Evolutionary conservation across 2,113 vertebrate genomes (phyloP).

Genomic region (Parotia lawesii): DNA sequence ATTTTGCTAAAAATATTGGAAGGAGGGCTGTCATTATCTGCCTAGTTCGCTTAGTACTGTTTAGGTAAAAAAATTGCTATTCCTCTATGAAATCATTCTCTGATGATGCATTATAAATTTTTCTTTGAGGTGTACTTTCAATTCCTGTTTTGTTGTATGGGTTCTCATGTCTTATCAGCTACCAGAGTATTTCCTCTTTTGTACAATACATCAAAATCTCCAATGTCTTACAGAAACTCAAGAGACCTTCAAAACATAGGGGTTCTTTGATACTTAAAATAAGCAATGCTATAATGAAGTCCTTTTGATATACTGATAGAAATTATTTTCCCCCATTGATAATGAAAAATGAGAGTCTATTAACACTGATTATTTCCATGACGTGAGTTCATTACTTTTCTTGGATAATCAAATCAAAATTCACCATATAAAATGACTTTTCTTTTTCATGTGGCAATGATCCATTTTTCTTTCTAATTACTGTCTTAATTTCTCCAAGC

Average conservation of each 20-base stretch:
- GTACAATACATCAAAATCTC: neutral
- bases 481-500: conserved; percentile 22
- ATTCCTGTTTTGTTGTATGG: neutral
- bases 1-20: neutral
- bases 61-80: neutral
- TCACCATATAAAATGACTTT: conserved; percentile 38
- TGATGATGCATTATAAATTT: neutral
- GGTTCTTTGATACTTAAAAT: neutral
- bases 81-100: neutral
- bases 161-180: neutral
- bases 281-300: neutral
- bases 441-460: conserved; percentile 27
- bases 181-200: neutral
- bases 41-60: neutral
- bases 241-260: neutral
- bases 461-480: conserved; percentile 59
- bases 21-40: neutral
- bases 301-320: conserved; percentile 3
- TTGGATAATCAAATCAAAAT: conserved; percentile 59
- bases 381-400: conserved; percentile 22
- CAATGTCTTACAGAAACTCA: neutral
- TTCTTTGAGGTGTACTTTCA: neutral
- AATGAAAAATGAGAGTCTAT: conserved; percentile 55
- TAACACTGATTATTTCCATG: conserved; percentile 47
- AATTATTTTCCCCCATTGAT: neutral